Percentiles rank a stretch among this genome's conserved stretches.
phyloP scores from a whole-genome alignment of 2,888 invertebrate genomes.

The Criorhina ranunculi region DNA sequence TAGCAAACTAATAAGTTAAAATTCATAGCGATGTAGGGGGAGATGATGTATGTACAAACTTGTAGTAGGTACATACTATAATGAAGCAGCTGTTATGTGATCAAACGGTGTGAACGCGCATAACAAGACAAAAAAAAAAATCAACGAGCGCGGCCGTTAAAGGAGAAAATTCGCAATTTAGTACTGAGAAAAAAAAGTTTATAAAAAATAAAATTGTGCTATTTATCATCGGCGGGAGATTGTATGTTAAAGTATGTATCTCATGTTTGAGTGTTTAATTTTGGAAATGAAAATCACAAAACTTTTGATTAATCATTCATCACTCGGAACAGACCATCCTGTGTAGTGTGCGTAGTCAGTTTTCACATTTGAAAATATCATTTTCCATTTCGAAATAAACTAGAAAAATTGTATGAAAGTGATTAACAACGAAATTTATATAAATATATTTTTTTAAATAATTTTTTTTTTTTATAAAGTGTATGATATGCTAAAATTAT shows the following conservation, averaged over 20 bases:
- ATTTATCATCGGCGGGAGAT: slow-evolving; percentile 30
- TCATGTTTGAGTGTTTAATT: slow-evolving; percentile 33
- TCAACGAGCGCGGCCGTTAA: background rate
- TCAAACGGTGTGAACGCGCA: slow-evolving; percentile 53
- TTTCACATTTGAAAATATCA: background rate
- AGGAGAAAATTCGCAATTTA: slow-evolving; percentile 54
- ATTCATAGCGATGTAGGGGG: slow-evolving; percentile 28
- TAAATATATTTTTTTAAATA: background rate
- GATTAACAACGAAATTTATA: background rate
- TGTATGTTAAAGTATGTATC: slow-evolving; percentile 5
- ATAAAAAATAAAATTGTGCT: slow-evolving; percentile 18
- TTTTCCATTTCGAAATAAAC: background rate
- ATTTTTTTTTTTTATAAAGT: background rate
- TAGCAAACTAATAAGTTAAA: slow-evolving; percentile 51
- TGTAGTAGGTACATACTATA: too few relatives aligned
- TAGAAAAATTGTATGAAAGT: too few relatives aligned
- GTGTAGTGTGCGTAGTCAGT: slow-evolving; percentile 4
- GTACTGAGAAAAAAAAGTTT: slow-evolving; percentile 3
- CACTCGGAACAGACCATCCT: slow-evolving; percentile 6
- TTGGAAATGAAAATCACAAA: slow-evolving; percentile 49
- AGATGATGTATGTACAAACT: slow-evolving; percentile 16
- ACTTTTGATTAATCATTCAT: slow-evolving; percentile 42
- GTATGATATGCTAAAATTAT: background rate
- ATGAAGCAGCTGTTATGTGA: slow-evolving; percentile 62
- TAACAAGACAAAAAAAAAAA: slow-evolving; percentile 34